Percentiles rank a stretch among this genome's conserved stretches.
These are phyloP conservation scores for Cremastinae sp. DNA, from an alignment of 2,888 invertebrate genomes.

Conservation along the genomic window DNA sequence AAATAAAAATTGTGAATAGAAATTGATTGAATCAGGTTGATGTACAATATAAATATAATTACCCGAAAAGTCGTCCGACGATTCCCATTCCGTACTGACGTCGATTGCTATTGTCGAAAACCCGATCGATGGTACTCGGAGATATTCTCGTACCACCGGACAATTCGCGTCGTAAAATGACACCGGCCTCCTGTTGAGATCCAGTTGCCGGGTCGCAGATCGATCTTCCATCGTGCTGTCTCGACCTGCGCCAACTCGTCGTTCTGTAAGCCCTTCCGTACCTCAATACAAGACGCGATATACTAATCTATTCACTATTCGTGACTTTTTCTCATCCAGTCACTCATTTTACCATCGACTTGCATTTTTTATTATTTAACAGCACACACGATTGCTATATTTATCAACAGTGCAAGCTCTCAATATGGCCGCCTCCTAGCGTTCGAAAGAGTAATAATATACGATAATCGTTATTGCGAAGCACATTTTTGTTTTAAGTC, in stretches of 20 bases:
- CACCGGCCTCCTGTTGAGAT: constrained; percentile 66
- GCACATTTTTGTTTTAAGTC: no score
- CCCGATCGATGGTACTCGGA: constrained; percentile 90
- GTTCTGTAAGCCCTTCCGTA: constrained; percentile 73
- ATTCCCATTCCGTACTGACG: constrained; percentile 92
- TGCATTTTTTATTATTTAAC: no score
- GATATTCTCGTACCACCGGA: constrained; percentile 87
- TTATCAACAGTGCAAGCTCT: no score
- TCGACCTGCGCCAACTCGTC: constrained; percentile 76
- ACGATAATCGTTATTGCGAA: no score
- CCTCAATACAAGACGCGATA: constrained; percentile 59
- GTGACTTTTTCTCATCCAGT: constrained; percentile 16
- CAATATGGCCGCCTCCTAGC: no score
- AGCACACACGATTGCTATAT: no score
- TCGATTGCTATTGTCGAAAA: constrained; percentile 94
- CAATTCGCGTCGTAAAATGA: constrained; percentile 72
- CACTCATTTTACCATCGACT: no score
- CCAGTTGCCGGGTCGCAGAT: constrained; percentile 61
- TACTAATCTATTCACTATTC: constrained; percentile 35
- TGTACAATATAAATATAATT: constrained; percentile 67
- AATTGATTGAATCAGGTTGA: neutral
- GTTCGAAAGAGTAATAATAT: no score
- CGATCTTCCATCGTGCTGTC: constrained; percentile 67
- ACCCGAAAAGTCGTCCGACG: constrained; percentile 90
- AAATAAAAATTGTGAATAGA: neutral